These are phyloP conservation scores for Glaucidium brasilianum DNA, from an alignment of 2,113 vertebrate genomes.

Conservation along the genomic window DNA sequence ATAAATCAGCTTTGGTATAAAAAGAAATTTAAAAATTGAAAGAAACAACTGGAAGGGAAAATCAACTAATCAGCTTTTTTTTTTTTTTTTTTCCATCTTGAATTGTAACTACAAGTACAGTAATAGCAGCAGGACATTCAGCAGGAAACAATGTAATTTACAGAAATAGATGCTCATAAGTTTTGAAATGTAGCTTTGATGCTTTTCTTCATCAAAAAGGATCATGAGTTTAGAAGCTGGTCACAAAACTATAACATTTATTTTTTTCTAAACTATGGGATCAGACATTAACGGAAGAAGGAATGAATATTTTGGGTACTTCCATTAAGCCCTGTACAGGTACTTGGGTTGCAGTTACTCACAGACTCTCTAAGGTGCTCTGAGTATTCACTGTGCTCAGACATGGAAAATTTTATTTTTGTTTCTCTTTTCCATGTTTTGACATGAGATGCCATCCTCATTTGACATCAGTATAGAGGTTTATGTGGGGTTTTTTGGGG, in stretches of 20 bases:
- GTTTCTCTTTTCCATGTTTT: neutral
- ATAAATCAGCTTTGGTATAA: neutral
- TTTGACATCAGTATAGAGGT: fast-evolving
- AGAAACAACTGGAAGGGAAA: neutral
- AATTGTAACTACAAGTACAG: neutral
- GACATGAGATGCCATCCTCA: neutral
- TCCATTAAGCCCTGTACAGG: neutral
- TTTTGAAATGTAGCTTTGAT: neutral
- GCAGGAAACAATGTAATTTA: neutral
- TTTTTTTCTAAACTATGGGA: neutral
- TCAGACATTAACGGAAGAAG: neutral
- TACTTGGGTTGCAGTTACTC: neutral
- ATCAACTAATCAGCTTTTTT: neutral
- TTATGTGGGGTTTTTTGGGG: neutral
- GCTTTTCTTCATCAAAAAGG: neutral
- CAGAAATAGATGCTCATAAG: neutral
- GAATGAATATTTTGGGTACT: neutral
- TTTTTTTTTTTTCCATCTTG: neutral
- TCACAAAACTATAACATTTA: fast-evolving
- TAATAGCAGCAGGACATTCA: neutral
- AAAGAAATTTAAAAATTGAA: neutral
- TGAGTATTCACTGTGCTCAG: neutral
- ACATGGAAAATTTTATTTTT: neutral
- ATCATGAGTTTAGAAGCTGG: neutral
- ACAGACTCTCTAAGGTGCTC: neutral